Evolutionary conservation across 2,797 vertebrate genomes (phyloP).

Genomic region (Peromyscus nudipes): DNA sequence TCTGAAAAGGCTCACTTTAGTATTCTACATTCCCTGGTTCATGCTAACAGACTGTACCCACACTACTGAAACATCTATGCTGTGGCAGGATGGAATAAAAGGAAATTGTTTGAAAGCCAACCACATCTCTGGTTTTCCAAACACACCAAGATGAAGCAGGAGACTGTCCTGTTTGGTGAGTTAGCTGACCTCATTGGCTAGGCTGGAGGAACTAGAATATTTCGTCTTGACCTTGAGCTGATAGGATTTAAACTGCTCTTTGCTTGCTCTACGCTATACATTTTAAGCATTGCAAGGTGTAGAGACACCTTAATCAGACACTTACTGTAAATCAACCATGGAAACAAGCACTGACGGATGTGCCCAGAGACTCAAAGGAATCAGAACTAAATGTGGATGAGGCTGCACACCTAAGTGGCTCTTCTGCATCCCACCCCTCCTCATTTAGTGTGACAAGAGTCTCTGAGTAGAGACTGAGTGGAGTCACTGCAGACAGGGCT

Average conservation of each 20-base stretch:
- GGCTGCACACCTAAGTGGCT: conserved; percentile 25
- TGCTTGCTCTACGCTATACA: background rate
- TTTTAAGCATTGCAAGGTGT: conserved; percentile 50
- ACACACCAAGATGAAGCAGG: background rate
- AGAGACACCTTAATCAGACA: conserved; percentile 66
- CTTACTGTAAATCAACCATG: conserved; percentile 66
- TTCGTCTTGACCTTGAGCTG: conserved; percentile 64
- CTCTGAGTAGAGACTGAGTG: background rate
- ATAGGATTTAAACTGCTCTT: background rate
- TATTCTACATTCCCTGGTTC: conserved; percentile 42
- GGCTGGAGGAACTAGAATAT: background rate
- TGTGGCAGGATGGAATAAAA: background rate
- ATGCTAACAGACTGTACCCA: background rate
- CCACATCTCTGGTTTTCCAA: conserved; percentile 25
- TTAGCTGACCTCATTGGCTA: background rate
- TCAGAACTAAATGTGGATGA: conserved; percentile 66
- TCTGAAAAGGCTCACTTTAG: background rate
- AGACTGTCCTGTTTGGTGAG: background rate
- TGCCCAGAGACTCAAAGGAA: conserved; percentile 54
- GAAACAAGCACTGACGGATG: conserved; percentile 73
- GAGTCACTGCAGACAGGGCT: conserved; percentile 11
- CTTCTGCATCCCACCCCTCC: conserved; percentile 41
- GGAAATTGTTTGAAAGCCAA: conserved; percentile 17
- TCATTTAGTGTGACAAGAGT: conserved; percentile 54
- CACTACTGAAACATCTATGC: conserved; percentile 37